phyloP scores from a whole-genome alignment of 1,140 invertebrate genomes.

The Nylanderia fulva region DNA sequence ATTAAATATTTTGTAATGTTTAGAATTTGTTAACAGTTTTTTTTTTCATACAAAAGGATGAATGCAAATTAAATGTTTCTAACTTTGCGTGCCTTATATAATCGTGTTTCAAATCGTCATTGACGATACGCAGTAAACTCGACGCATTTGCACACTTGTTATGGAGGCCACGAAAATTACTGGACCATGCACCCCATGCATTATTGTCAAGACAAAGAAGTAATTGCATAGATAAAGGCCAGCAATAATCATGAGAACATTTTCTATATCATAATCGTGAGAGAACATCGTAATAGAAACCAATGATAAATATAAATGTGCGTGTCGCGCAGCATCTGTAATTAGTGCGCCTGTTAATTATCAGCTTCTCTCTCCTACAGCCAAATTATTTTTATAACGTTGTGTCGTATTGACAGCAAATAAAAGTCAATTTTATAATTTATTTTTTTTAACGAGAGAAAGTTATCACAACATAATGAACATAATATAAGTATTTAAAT shows the following conservation, averaged over 20 bases:
- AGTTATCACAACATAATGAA: not conserved
- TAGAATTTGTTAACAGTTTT: slow-evolving; percentile 5
- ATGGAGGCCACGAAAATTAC: slow-evolving; percentile 73
- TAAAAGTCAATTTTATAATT: not conserved
- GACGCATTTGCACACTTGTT: slow-evolving; percentile 49
- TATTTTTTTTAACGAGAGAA: slow-evolving; percentile 33
- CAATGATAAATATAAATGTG: slow-evolving; percentile 45
- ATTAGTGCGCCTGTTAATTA: slow-evolving; percentile 36
- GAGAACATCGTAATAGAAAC: slow-evolving; percentile 35
- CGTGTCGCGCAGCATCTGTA: slow-evolving; percentile 38
- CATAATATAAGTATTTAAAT: not conserved
- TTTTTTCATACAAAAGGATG: not conserved
- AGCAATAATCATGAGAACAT: slow-evolving; percentile 64
- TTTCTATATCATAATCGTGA: slow-evolving; percentile 67
- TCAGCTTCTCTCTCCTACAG: slow-evolving; percentile 1
- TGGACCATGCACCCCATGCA: slow-evolving; percentile 62
- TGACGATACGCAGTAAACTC: slow-evolving; percentile 4
- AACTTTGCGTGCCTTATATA: slow-evolving; percentile 36
- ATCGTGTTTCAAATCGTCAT: slow-evolving; percentile 38
- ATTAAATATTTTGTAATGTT: not conserved
- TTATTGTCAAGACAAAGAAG: slow-evolving; percentile 42
- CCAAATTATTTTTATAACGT: not conserved
- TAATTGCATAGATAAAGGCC: slow-evolving; percentile 69
- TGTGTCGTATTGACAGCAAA: not conserved
- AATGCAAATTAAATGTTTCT: slow-evolving; percentile 25